A percentile compares a stretch with the other conserved stretches of the same genome.
phyloP scores from a whole-genome alignment of 30 jellyfish, hydroid and myxozoan genomes.

The Nemopilema nomurai region DNA sequence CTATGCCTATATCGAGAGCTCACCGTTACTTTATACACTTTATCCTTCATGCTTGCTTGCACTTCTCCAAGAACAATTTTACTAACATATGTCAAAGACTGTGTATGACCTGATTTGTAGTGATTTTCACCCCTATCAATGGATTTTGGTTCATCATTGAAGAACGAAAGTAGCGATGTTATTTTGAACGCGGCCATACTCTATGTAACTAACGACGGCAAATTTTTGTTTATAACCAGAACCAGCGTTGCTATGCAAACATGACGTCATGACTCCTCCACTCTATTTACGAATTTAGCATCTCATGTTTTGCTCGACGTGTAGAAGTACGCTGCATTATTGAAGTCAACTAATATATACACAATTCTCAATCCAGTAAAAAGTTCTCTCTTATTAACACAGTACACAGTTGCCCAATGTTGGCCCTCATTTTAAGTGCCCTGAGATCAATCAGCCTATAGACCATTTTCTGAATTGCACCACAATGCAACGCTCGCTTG shows the following conservation, averaged over 20 bases:
- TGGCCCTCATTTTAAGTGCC: neutral
- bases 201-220: too few species aligned
- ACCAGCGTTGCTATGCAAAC: too few species aligned
- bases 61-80: neutral
- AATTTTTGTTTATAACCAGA: too few species aligned
- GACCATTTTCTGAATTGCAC: too few species aligned
- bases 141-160: too few species aligned
- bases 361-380: neutral
- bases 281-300: constrained; percentile 9
- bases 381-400: neutral
- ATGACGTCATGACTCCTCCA: too few species aligned
- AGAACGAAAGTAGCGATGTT: too few species aligned
- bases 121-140: too few species aligned
- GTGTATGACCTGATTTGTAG: constrained; percentile 1
- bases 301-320: constrained; percentile 21
- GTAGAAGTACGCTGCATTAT: constrained; percentile 28
- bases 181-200: too few species aligned
- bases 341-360: constrained; percentile 28
- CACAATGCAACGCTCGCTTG: too few species aligned
- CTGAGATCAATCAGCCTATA: neutral
- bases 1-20: neutral
- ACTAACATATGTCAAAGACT: neutral
- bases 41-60: constrained; percentile 16
- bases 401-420: neutral
- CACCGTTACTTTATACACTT: constrained; percentile 12